A percentile compares a stretch with the other conserved stretches of the same genome.
phyloP scores from a whole-genome alignment of 1,140 invertebrate genomes.

The Cotesia typhae region DNA sequence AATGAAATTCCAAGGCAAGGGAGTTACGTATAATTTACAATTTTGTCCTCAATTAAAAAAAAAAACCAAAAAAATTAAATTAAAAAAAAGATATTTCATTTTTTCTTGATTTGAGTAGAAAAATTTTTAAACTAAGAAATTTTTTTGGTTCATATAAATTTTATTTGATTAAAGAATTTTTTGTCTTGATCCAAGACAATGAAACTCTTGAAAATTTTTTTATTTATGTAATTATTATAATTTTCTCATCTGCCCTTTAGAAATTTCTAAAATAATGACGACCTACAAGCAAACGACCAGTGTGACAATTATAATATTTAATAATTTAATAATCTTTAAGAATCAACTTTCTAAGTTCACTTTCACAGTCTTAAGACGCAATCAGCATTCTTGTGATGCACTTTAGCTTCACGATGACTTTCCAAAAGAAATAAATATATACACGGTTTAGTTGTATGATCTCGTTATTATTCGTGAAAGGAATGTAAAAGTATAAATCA shows the following conservation, averaged over 20 bases:
- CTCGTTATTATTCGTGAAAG: slow-evolving; percentile 21
- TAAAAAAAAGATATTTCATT: too few species aligned
- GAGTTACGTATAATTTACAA: not conserved
- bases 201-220: too few species aligned
- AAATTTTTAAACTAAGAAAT: too few species aligned
- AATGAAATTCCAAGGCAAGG: not conserved
- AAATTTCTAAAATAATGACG: not conserved
- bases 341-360: slow-evolving; percentile 26
- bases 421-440: slow-evolving; percentile 9
- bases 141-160: too few species aligned
- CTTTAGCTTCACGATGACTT: slow-evolving; percentile 14
- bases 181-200: too few species aligned
- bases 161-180: too few species aligned
- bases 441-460: not conserved
- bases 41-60: too few species aligned
- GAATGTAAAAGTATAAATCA: slow-evolving; percentile 16
- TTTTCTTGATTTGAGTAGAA: too few species aligned
- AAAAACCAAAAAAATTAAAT: too few species aligned
- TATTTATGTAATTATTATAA: too few species aligned
- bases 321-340: not conserved
- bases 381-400: slow-evolving; percentile 20
- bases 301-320: slow-evolving; percentile 16
- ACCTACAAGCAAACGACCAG: not conserved
- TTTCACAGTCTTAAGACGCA: slow-evolving; percentile 28
- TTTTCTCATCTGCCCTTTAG: too few species aligned